These are phyloP conservation scores for Tonatia bakeri DNA, from an alignment of 2,113 vertebrate species.

Conservation along the genomic window DNA sequence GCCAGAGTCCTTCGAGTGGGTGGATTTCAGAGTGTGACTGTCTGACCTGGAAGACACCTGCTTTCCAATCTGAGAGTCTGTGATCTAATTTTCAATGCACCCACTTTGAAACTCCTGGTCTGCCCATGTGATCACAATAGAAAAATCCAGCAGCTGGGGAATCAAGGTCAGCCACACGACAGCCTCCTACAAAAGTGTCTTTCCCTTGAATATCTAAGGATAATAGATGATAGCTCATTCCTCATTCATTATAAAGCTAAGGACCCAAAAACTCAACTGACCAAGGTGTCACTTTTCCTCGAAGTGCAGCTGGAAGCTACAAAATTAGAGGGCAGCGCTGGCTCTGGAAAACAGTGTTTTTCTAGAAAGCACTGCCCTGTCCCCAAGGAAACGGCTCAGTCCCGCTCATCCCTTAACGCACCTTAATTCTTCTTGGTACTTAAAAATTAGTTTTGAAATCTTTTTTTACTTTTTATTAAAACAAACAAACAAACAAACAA, in stretches of 20 bases:
- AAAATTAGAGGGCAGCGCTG: neutral
- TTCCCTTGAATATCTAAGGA: neutral
- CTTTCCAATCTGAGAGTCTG: conserved; percentile 20
- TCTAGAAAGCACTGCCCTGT: neutral
- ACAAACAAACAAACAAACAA: neutral
- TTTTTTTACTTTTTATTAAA: neutral
- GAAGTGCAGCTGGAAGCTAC: neutral
- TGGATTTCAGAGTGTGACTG: neutral
- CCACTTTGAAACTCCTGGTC: neutral
- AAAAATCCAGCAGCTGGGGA: neutral
- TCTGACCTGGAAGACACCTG: neutral
- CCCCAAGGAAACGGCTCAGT: neutral
- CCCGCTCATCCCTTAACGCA: neutral
- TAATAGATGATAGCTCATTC: neutral
- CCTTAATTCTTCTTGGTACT: neutral
- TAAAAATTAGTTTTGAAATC: neutral
- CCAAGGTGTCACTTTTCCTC: neutral
- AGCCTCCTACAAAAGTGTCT: neutral
- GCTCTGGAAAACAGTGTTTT: neutral
- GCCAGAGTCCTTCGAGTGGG: neutral
- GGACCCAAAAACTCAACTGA: neutral
- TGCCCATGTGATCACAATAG: neutral
- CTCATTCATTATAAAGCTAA: neutral
- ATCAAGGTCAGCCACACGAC: neutral
- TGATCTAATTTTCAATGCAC: conserved; percentile 48